Percentiles rank a stretch among this genome's conserved stretches.
phyloP scores from a whole-genome alignment of 2,888 invertebrate species.

The Nowickia ferox region DNA sequence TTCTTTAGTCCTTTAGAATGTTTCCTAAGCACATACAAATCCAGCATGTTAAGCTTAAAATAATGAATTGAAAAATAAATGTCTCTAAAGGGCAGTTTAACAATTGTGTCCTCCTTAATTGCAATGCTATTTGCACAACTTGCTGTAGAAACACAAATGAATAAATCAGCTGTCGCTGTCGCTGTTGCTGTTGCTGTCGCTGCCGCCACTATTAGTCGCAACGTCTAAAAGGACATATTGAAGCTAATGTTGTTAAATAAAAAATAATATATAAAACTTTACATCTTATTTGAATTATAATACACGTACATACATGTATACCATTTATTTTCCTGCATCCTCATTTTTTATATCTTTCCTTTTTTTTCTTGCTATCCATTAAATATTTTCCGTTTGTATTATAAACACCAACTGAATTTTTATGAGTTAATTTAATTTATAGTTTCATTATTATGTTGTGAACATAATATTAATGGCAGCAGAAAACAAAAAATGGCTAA shows the following conservation, averaged over 20 bases:
- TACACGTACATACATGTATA: not conserved
- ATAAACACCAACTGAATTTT: constrained; percentile 82
- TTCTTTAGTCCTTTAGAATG: not conserved
- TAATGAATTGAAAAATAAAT: constrained; percentile 71
- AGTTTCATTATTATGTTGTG: constrained; percentile 82
- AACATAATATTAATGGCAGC: constrained; percentile 73
- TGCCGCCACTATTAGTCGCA: not conserved
- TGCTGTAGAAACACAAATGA: not conserved
- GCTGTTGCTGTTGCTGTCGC: not conserved
- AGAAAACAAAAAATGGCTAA: constrained; percentile 4
- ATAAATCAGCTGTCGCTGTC: constrained; percentile 31
- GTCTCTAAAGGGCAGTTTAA: constrained; percentile 77
- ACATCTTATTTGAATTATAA: constrained; percentile 7
- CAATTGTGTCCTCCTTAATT: constrained; percentile 37
- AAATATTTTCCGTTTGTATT: constrained; percentile 72
- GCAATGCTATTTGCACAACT: constrained; percentile 37
- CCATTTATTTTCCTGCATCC: not conserved
- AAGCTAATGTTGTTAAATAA: constrained; percentile 14
- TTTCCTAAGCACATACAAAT: not conserved
- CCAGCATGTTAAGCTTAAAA: not conserved
- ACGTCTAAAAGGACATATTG: not conserved
- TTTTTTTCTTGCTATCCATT: constrained; percentile 25
- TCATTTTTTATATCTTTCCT: constrained; percentile 13
- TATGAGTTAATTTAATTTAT: constrained; percentile 83
- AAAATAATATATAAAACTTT: not conserved